Percentiles rank a stretch among this genome's conserved stretches.
phyloP scores from a whole-genome alignment of 2,888 invertebrate genomes.

The Ectemnius cavifrons region DNA sequence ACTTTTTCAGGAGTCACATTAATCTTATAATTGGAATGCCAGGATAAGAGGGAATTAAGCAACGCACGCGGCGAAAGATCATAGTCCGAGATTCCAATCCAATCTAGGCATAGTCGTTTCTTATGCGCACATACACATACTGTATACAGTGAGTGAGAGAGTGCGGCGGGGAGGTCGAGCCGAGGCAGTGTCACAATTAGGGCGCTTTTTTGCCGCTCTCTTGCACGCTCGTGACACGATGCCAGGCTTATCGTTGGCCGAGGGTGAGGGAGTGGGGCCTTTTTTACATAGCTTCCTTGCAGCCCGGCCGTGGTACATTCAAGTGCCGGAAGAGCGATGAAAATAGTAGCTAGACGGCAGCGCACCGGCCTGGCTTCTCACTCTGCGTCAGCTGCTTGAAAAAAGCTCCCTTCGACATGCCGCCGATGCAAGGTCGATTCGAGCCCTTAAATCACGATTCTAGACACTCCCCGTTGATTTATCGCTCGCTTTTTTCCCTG shows the following conservation, averaged over 20 bases:
- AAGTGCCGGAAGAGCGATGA: slow-evolving; percentile 37
- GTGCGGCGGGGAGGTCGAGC: background rate
- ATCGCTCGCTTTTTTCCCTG: slow-evolving; percentile 14
- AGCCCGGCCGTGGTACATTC: slow-evolving; percentile 17
- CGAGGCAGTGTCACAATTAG: slow-evolving; percentile 34
- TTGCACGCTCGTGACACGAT: slow-evolving; percentile 10
- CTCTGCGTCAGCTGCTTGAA: background rate
- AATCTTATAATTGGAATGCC: slow-evolving; percentile 1
- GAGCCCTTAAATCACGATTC: no score
- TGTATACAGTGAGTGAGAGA: background rate
- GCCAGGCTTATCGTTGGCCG: slow-evolving; percentile 23
- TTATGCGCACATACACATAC: background rate
- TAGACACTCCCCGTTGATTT: slow-evolving; percentile 28
- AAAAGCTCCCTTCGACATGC: slow-evolving; percentile 18
- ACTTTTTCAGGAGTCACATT: slow-evolving; percentile 2
- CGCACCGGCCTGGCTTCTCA: background rate
- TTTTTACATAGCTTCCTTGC: slow-evolving; percentile 14
- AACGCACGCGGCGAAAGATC: slow-evolving; percentile 1
- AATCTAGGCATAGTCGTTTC: background rate
- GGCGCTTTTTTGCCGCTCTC: slow-evolving; percentile 15
- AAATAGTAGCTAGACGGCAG: slow-evolving; percentile 27
- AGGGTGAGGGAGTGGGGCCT: background rate
- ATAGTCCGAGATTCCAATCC: background rate
- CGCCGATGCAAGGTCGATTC: slow-evolving; percentile 11
- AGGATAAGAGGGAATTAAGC: background rate